Base-by-base conservation (phyloP, 1,140 invertebrate genomes). In the Metopolophium dirhodum region DNA sequence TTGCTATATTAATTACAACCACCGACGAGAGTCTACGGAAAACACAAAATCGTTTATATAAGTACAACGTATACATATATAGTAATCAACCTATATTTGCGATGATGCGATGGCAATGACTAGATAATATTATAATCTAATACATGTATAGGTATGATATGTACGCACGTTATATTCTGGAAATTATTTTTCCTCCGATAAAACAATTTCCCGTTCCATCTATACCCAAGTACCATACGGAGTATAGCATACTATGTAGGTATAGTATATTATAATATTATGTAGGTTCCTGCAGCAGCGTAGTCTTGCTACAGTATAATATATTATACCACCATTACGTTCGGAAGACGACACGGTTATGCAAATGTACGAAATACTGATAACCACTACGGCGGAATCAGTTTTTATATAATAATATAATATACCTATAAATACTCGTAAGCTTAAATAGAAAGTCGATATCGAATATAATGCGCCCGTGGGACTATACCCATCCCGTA, bases 281-380 rank as follows among this genome's bases (percentile, higher is more conserved):
- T 11, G 2, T 51, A 51, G 49, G n/a, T 82, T 0, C 35, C 3
- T n/a, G 30, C 30, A 57, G 7, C 8, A 54, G 51, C n/a, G n/a
- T n/a, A 20, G 51, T 54, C 22, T 54, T 23, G 51, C 68, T 82
- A 83, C 37, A 9, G 3, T 3, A 30, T 51, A 54, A 82, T 37
- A 82, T 37, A 82, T 82, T n/a, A 45, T 85, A 45, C 23, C 26
- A 41, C 22, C 7, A 83, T 7, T 83, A 6, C 1, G 85, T 18
- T 87, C 83, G 37, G 83, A 49, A 49, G 86, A 87, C 86, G 86
- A 87, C 86, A 87, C 45, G 86, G 30, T 87, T 87, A 87, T 47
- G 85, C 41, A 87, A 87, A 45, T 87, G n/a, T 77, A 77, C 61
- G 45, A 87, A 85, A 85, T 30, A 45, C 45, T 45, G 8, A 45